These are phyloP conservation scores for Albula goreensis DNA, from an alignment of 2,113 vertebrate genomes.

Conservation along the genomic window DNA sequence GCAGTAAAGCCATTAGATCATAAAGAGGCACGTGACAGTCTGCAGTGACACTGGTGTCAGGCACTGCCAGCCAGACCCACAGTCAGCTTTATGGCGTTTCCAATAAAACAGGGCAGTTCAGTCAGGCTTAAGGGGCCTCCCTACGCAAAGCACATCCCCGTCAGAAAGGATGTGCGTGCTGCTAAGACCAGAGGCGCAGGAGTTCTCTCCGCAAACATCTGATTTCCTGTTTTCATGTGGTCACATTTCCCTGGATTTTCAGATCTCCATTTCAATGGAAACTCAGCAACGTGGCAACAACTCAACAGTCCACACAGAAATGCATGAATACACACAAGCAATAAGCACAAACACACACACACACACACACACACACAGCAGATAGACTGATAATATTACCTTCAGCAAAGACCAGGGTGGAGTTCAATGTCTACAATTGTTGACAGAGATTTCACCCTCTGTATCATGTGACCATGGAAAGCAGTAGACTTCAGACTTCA, in stretches of 20 bases:
- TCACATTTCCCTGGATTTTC: background rate
- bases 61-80: background rate
- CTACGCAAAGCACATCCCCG: background rate
- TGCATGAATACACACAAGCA: background rate
- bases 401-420: conserved; percentile 26
- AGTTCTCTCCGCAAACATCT: background rate
- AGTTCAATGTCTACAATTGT: background rate
- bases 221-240: background rate
- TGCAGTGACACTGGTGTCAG: background rate
- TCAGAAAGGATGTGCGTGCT: background rate
- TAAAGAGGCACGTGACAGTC: background rate
- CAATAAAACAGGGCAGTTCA: background rate
- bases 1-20: background rate
- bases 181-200: background rate
- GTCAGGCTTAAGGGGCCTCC: background rate
- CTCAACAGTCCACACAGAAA: background rate
- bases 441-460: background rate
- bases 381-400: background rate
- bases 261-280: too few relatives aligned
- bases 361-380: background rate
- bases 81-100: background rate
- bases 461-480: background rate
- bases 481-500: background rate
- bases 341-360: too few relatives aligned
- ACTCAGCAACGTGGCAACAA: too few relatives aligned